Conservation (phyloP, 2,888 invertebrate genomes). For the Cephus pulcher region DNA sequence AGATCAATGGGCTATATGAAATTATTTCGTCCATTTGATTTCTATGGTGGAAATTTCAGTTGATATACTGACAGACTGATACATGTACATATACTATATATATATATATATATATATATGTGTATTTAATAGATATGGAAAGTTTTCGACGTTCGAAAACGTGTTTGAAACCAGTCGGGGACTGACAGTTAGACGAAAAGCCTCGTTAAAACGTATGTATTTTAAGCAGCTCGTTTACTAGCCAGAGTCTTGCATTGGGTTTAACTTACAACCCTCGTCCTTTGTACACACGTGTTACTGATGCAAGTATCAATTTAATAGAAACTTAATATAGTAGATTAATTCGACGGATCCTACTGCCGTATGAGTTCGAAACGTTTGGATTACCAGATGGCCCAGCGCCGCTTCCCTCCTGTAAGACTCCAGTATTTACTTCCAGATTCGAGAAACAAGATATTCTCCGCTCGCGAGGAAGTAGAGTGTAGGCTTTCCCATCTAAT, state of each 20-base stretch:
- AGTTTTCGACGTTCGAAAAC: not conserved
- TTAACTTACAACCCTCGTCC: not conserved
- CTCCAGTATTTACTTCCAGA: not conserved
- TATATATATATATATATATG: not conserved
- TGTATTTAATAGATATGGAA: not conserved
- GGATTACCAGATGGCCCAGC: not conserved
- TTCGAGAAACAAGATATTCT: not conserved
- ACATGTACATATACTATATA: not conserved
- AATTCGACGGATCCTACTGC: constrained; percentile 17
- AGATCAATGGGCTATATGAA: not conserved
- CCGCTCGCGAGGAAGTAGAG: not conserved
- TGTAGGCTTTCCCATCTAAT: not conserved
- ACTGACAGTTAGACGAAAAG: constrained; percentile 39
- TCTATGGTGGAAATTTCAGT: not conserved
- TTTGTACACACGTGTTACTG: constrained; percentile 10
- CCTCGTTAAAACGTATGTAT: constrained; percentile 38
- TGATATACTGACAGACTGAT: not conserved
- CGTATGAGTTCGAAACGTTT: not conserved
- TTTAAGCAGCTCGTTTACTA: constrained; percentile 1
- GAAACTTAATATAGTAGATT: constrained; percentile 40
- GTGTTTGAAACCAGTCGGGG: not conserved
- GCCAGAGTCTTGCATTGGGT: not conserved
- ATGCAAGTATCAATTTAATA: constrained; percentile 38
- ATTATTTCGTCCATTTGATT: not conserved
- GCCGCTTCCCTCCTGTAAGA: not conserved